These are phyloP conservation scores for Rhynchonema sp. DNA, from an alignment of 2,888 invertebrate species.

Conservation along the genomic window DNA sequence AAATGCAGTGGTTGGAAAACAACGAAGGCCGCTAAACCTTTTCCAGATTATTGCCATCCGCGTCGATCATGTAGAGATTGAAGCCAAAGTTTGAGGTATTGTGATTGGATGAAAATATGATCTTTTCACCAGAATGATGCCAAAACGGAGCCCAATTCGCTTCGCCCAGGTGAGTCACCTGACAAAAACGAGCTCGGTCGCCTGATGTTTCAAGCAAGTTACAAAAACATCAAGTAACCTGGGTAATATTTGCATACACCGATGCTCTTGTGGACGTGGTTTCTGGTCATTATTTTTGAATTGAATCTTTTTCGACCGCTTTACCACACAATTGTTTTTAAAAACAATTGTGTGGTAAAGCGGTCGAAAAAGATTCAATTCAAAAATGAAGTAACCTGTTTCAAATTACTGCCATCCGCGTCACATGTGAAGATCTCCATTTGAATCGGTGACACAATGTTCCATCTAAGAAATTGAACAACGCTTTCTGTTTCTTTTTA, in stretches of 20 bases:
- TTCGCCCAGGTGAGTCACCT: constrained; percentile 16
- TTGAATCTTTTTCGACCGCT: too few relatives aligned
- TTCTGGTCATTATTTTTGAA: too few relatives aligned
- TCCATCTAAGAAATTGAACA: constrained; percentile 7
- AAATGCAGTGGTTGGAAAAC: too few relatives aligned
- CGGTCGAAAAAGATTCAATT: too few relatives aligned
- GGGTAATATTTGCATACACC: too few relatives aligned
- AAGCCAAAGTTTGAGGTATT: constrained; percentile 16
- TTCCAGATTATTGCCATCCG: constrained; percentile 17
- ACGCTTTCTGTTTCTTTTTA: background rate
- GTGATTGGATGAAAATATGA: constrained; percentile 13
- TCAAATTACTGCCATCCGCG: constrained; percentile 14
- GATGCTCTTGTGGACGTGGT: too few relatives aligned
- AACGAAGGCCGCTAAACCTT: constrained; percentile 5
- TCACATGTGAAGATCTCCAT: constrained; percentile 22
- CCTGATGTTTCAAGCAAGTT: too few relatives aligned
- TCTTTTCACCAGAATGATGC: constrained; percentile 14
- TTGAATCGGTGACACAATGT: constrained; percentile 18
- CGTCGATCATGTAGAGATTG: constrained; percentile 16
- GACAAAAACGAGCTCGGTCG: too few relatives aligned
- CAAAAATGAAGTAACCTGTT: too few relatives aligned
- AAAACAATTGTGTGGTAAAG: too few relatives aligned
- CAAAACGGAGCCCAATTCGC: constrained; percentile 25
- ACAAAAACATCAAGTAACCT: too few relatives aligned
- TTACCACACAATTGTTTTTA: too few relatives aligned